Evolutionary conservation across 2,797 vertebrate genomes (phyloP).

Genomic region (Eospalax fontanierii): DNA sequence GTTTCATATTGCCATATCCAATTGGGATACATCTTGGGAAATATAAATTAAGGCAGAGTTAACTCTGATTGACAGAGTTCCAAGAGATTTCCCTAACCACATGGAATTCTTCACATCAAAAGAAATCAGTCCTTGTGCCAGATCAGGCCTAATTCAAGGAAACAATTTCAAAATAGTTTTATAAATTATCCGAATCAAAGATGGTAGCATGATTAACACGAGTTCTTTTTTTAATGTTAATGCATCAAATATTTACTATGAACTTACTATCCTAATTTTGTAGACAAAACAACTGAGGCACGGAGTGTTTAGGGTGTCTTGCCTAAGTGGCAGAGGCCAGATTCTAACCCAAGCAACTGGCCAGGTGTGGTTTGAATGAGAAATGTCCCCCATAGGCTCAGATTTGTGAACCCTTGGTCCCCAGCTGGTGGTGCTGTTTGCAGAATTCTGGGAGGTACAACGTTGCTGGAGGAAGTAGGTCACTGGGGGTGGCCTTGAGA

Average conservation of each 20-base stretch:
- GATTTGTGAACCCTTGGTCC: too few species aligned
- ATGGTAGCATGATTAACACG: background rate
- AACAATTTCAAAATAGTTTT: slow-evolving; percentile 26
- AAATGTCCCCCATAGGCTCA: too few species aligned
- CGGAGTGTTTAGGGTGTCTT: background rate
- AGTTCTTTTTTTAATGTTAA: background rate
- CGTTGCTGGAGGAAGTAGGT: too few species aligned
- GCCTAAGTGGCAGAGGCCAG: background rate
- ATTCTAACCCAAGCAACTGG: background rate
- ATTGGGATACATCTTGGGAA: slow-evolving; percentile 14
- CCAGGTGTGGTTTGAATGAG: too few species aligned
- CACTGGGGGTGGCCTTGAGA: too few species aligned
- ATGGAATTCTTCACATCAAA: slow-evolving; percentile 6
- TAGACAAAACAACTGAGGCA: background rate
- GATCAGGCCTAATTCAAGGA: background rate
- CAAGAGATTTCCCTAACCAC: slow-evolving; percentile 19
- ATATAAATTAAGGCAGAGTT: slow-evolving; percentile 33
- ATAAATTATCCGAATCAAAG: background rate
- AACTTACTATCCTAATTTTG: slow-evolving; percentile 2
- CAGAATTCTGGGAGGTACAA: too few species aligned
- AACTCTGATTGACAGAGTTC: background rate
- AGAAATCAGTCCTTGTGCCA: background rate
- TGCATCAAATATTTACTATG: slow-evolving; percentile 11
- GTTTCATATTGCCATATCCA: background rate
- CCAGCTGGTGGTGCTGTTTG: too few species aligned